Evolutionary conservation across 2,888 invertebrate species (phyloP), one percentile per base, ranked within the genome.

Genomic region (Cremastinae sp.): DNA sequence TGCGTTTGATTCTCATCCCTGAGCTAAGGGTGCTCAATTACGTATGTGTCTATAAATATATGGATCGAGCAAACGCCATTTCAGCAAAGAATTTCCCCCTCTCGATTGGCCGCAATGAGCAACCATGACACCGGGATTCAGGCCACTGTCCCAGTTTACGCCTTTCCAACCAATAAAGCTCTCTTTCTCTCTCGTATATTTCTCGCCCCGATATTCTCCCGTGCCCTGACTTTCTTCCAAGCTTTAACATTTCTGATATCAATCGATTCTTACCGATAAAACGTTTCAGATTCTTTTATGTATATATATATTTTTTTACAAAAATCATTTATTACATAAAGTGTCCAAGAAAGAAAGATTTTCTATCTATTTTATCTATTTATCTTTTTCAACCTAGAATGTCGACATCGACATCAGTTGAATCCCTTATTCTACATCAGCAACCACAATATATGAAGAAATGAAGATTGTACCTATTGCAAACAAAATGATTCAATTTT

Each of bases 81-180:
- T 82, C 81, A 84, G 62, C 66, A 61, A 18, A 41, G 20, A 70
- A 43, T 45, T 69, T 65, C 61, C 62, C 53, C 49, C 49, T 34
- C 58, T 53, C 36, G 72, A 68, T 36, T 56, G 45, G 82, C 84
- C 84, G 85, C 84, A 82, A 81, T 78, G 77, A 28, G 83, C 83
- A 86, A 85, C 87, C 87, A 86, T 87, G 87, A 87, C 87, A 87
- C 85, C 85, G 78, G 76, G 84, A 88, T 86, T 84, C 86, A 87
- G 87, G 87, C 83, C 87, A 86, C 84, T 86, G 87, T 86, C 85
- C 87, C 79, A 88, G 84, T 87, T 87, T 86, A 84, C 83, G 81
- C 84, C 84, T 83, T 85, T 83, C 84, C 82, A 75, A 83, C 79
- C 84, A 80, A 84, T 83, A 83, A 84, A 84, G 79, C 82, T 51